These are phyloP conservation scores for Apostichopus leukothele DNA, from an alignment of 53 echinoderm and acorn worm species.

Conservation along the genomic window DNA sequence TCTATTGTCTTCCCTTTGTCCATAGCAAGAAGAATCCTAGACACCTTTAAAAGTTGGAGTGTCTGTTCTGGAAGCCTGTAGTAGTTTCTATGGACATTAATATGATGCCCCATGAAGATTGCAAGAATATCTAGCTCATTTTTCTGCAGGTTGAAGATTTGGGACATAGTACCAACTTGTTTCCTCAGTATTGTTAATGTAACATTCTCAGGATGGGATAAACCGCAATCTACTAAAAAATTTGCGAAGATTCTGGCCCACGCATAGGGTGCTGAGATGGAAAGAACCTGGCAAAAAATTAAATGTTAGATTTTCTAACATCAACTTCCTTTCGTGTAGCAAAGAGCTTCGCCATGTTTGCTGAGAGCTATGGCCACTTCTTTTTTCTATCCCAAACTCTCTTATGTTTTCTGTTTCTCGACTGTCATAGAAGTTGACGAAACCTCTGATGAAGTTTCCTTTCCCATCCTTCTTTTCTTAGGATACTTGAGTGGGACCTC, in stretches of 20 bases:
- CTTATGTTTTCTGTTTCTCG: neutral
- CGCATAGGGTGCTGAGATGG: slow-evolving; percentile 51
- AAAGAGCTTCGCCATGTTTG: neutral
- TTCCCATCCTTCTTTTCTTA: neutral
- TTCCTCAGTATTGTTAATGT: slow-evolving; percentile 61
- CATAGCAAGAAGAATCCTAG: slow-evolving; percentile 54
- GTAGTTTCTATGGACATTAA: slow-evolving; percentile 56
- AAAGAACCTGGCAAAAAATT: slow-evolving; percentile 51
- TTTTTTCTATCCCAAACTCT: slow-evolving; percentile 36
- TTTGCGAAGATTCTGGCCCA: slow-evolving; percentile 52
- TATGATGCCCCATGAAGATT: slow-evolving; percentile 57
- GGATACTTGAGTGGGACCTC: neutral
- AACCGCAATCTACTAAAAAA: slow-evolving; percentile 26
- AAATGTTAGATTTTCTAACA: slow-evolving; percentile 19
- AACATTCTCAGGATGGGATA: slow-evolving; percentile 54
- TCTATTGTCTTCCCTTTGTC: slow-evolving; percentile 63
- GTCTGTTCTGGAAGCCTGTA: slow-evolving; percentile 60
- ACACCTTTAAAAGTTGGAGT: slow-evolving; percentile 55
- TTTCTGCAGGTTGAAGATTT: slow-evolving; percentile 57
- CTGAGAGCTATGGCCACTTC: slow-evolving; percentile 26
- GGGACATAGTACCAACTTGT: slow-evolving; percentile 62
- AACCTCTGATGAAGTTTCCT: neutral
- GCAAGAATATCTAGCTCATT: slow-evolving; percentile 64
- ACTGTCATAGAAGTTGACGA: slow-evolving; percentile 9
- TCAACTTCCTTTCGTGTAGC: slow-evolving; percentile 24